Percentiles rank a stretch among this genome's conserved stretches.
phyloP scores from a whole-genome alignment of 2,888 invertebrate species.

The Alcis repandata region DNA sequence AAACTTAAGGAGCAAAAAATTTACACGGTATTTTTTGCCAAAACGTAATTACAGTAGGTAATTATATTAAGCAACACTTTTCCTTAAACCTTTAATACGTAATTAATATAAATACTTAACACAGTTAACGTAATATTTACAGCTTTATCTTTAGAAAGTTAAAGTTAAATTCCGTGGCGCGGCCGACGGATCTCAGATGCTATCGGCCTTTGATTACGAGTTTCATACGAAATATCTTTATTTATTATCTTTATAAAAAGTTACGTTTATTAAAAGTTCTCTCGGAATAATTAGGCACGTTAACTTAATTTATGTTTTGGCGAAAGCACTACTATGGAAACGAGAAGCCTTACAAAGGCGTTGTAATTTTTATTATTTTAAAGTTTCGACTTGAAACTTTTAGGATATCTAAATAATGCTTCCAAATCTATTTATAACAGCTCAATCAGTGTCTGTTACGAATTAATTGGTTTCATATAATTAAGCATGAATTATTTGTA shows the following conservation, averaged over 20 bases:
- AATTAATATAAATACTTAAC: conserved; percentile 28
- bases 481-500: conserved; percentile 14
- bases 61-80: conserved; percentile 17
- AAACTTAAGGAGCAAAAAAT: too few relatives aligned
- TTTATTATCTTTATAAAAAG: conserved; percentile 32
- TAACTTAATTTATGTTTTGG: conserved; percentile 1
- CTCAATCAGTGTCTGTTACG: background rate
- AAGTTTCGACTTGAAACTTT: too few relatives aligned
- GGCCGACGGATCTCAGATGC: conserved; percentile 29
- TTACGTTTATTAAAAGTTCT: conserved; percentile 22
- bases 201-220: conserved; percentile 34
- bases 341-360: too few relatives aligned
- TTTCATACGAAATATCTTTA: conserved; percentile 25
- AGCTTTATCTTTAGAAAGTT: conserved; percentile 35
- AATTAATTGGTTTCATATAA: conserved; percentile 4
- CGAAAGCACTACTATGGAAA: too few relatives aligned
- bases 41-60: too few relatives aligned
- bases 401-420: conserved; percentile 3
- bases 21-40: too few relatives aligned
- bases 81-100: conserved; percentile 21
- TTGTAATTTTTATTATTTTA: too few relatives aligned
- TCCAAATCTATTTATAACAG: background rate
- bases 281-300: conserved; percentile 11
- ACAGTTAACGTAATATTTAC: conserved; percentile 29
- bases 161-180: conserved; percentile 19